phyloP scores from a whole-genome alignment of 2,113 vertebrate genomes.

The Heterotis niloticus region DNA sequence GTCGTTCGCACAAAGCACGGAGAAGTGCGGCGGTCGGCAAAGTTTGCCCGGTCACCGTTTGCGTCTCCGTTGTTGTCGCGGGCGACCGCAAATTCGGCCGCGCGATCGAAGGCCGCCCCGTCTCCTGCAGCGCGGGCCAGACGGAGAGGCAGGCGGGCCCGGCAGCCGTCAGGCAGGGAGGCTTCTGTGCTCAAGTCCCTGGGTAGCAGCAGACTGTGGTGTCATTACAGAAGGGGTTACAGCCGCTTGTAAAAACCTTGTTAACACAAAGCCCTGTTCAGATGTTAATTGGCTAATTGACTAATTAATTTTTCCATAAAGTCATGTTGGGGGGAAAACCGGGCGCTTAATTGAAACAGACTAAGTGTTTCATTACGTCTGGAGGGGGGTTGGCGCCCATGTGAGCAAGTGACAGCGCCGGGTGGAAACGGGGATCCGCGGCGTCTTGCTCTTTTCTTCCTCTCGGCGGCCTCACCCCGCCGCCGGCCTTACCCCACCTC shows the following conservation, averaged over 20 bases:
- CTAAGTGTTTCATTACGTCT: conserved; percentile 76
- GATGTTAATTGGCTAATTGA: conserved; percentile 81
- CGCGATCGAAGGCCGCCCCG: conserved; percentile 33
- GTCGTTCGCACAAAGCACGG: background rate
- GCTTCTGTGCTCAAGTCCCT: conserved; percentile 51
- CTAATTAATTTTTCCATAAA: conserved; percentile 78
- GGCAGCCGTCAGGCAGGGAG: conserved; percentile 30
- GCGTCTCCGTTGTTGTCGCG: background rate
- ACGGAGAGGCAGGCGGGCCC: conserved; percentile 39
- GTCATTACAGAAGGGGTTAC: conserved; percentile 71
- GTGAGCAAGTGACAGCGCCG: conserved; percentile 31
- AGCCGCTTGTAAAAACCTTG: conserved; percentile 75
- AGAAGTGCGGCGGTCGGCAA: no score
- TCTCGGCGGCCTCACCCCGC: no score
- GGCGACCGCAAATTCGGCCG: background rate
- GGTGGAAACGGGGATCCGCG: conserved; percentile 39
- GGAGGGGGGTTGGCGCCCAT: conserved; percentile 28
- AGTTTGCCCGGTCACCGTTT: background rate
- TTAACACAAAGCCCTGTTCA: conserved; percentile 79
- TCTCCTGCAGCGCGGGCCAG: conserved; percentile 33
- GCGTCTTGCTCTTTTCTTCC: conserved; percentile 23
- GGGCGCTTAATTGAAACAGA: conserved; percentile 74
- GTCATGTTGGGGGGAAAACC: conserved; percentile 56
- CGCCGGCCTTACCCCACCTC: no score
- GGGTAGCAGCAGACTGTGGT: conserved; percentile 57